Percentiles rank a stretch among this genome's conserved stretches.
These are phyloP conservation scores for Rissa tridactyla DNA, from an alignment of 2,113 vertebrate species.

Conservation along the genomic window DNA sequence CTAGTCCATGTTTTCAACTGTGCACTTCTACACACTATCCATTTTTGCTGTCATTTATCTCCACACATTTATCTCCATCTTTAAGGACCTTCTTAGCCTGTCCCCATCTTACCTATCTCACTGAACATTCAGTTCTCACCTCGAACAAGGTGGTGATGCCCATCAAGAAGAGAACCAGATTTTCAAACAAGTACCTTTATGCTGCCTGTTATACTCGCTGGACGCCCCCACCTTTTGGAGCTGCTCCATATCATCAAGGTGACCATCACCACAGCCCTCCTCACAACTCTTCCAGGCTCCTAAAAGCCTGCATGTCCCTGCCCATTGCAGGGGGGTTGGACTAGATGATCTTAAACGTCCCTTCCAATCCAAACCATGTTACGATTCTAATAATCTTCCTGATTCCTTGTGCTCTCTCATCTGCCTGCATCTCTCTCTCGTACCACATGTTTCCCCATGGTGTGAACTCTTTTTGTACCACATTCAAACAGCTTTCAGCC, in stretches of 20 bases:
- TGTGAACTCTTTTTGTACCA: background rate
- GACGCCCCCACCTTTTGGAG: background rate
- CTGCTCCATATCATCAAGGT: background rate
- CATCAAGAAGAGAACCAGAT: background rate
- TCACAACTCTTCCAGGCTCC: background rate
- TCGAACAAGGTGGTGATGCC: background rate
- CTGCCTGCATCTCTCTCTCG: background rate
- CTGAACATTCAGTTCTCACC: background rate
- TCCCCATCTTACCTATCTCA: background rate
- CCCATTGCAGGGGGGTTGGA: background rate
- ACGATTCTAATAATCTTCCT: background rate
- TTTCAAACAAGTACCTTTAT: background rate
- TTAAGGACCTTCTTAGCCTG: background rate
- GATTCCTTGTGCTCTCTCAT: background rate
- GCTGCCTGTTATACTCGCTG: background rate
- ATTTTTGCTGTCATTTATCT: background rate
- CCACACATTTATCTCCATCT: background rate
- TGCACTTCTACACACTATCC: background rate
- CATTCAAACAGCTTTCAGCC: background rate
- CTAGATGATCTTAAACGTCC: background rate
- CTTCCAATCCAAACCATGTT: background rate
- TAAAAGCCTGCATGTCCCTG: background rate
- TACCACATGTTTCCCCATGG: background rate
- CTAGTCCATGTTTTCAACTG: background rate
- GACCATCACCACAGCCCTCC: background rate